phyloP scores from a whole-genome alignment of 2,888 invertebrate species.

The Acronicta psi region DNA sequence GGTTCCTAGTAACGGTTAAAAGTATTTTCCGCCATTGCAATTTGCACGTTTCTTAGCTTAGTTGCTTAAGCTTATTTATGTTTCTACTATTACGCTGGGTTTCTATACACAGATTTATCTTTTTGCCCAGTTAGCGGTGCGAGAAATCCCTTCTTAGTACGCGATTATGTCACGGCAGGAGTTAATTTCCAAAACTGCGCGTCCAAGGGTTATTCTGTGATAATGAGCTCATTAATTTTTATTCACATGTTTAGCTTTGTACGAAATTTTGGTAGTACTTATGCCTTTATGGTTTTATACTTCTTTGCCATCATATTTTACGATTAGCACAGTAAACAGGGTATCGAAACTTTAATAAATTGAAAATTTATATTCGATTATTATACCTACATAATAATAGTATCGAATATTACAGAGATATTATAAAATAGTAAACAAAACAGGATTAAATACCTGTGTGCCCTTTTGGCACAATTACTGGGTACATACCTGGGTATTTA shows the following conservation, averaged over 20 bases:
- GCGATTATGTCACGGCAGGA: slow-evolving; percentile 47
- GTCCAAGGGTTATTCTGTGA: slow-evolving; percentile 33
- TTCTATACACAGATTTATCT: slow-evolving; percentile 37
- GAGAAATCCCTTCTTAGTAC: slow-evolving; percentile 49
- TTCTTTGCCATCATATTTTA: no score
- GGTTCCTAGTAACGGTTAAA: slow-evolving; percentile 20
- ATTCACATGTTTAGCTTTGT: background rate
- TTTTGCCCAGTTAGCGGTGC: slow-evolving; percentile 42
- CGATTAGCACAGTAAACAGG: no score
- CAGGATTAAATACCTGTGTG: no score
- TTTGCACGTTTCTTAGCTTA: slow-evolving; percentile 23
- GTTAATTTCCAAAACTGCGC: slow-evolving; percentile 36
- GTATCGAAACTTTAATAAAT: no score
- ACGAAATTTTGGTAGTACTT: slow-evolving; percentile 19
- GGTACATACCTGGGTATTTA: no score
- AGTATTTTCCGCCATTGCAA: slow-evolving; percentile 16
- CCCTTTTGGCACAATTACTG: no score
- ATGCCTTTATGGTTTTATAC: background rate
- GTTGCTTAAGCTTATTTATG: slow-evolving; percentile 43
- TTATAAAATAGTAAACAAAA: no score
- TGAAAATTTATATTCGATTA: no score
- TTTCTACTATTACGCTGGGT: slow-evolving; percentile 14
- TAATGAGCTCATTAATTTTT: slow-evolving; percentile 46
- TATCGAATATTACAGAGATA: no score
- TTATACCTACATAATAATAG: no score